Conservation (phyloP, 2,888 invertebrate genomes). For the Pristionchus fissidentatus region DNA sequence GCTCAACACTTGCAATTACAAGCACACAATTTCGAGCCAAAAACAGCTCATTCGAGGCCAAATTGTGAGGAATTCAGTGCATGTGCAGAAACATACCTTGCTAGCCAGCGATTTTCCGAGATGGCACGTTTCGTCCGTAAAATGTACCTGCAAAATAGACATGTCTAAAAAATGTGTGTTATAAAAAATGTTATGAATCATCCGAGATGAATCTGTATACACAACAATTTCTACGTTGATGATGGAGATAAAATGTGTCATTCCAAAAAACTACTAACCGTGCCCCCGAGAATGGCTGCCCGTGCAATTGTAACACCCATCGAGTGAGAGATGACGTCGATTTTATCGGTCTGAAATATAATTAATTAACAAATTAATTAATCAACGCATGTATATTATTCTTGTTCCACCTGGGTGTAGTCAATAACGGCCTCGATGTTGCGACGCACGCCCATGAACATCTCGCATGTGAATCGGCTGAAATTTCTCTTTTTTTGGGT, state of each 20-base stretch:
- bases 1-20: too few species aligned
- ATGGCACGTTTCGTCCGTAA: background rate
- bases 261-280: background rate
- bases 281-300: conserved; percentile 42
- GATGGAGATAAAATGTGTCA: too few species aligned
- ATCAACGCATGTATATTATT: background rate
- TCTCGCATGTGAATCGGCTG: conserved; percentile 36
- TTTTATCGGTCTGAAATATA: conserved; percentile 1
- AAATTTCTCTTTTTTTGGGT: background rate
- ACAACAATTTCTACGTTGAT: too few species aligned
- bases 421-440: conserved; percentile 45
- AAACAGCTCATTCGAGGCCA: too few species aligned
- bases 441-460: conserved; percentile 6
- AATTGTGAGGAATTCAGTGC: too few species aligned
- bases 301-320: conserved; percentile 50
- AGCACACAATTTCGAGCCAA: too few species aligned
- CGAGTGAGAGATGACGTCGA: conserved; percentile 49
- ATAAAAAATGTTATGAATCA: too few species aligned
- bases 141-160: background rate
- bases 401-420: conserved; percentile 28
- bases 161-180: background rate
- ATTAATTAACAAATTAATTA: background rate
- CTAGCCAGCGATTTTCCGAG: background rate
- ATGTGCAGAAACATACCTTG: background rate
- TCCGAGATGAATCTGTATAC: too few species aligned